Evolutionary conservation across 2,113 vertebrate species (phyloP).

Genomic region (Ameiurus melas): DNA sequence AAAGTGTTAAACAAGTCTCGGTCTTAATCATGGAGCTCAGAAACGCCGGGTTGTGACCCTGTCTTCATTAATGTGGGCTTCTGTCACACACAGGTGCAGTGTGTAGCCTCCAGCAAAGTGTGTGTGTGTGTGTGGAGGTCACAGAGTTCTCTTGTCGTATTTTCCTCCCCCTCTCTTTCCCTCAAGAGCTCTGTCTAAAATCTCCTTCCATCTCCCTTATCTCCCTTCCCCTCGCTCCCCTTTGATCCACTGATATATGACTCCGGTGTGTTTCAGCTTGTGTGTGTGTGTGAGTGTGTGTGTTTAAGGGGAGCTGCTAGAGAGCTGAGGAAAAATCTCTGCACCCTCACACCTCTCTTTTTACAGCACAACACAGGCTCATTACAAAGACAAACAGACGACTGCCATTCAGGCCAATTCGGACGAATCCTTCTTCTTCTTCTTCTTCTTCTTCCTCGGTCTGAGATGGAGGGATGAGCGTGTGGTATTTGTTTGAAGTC

Average conservation of each 20-base stretch:
- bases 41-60: background rate
- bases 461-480: constrained; percentile 5
- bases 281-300: background rate
- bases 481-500: constrained; percentile 34
- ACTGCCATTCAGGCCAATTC: constrained; percentile 16
- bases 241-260: constrained; percentile 34
- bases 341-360: background rate
- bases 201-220: constrained; percentile 26
- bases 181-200: constrained; percentile 8
- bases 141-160: constrained; percentile 26
- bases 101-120: constrained; percentile 44
- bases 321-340: background rate
- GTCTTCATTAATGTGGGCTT: constrained; percentile 37
- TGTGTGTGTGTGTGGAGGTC: constrained; percentile 34
- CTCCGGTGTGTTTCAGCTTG: constrained; percentile 9
- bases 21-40: background rate
- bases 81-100: constrained; percentile 38
- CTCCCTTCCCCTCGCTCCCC: constrained; percentile 12
- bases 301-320: background rate
- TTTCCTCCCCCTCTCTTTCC: constrained; percentile 4
- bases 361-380: constrained; percentile 5
- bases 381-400: constrained; percentile 24
- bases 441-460: background rate
- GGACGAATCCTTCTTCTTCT: background rate
- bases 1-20: background rate